Conservation (phyloP, 37 sponge, comb jelly and placozoan genomes). For the Aphrocallistes beatrix region DNA sequence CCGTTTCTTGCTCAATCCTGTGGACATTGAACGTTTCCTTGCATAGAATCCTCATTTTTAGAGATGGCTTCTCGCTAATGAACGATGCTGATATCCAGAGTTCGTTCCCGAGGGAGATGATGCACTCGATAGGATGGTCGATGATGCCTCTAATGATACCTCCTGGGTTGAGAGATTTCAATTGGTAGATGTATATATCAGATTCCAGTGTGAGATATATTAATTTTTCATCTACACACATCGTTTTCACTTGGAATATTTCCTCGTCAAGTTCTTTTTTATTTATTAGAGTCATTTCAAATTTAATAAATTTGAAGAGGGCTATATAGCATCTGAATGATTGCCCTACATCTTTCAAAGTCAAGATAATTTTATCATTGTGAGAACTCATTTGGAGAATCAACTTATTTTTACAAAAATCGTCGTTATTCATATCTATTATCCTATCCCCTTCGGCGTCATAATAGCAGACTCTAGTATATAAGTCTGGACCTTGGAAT, state of each 20-base stretch:
- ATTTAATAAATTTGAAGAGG: neutral
- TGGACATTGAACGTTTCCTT: neutral
- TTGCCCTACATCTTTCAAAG: neutral
- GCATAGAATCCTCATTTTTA: neutral
- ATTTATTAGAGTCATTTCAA: neutral
- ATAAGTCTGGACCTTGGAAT: neutral
- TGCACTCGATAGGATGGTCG: neutral
- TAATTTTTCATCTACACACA: neutral
- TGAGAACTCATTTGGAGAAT: neutral
- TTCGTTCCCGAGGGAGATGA: neutral
- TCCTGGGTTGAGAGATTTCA: no score
- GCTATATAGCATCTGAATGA: neutral
- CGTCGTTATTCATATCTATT: neutral
- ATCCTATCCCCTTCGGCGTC: neutral
- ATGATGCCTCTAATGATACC: no score
- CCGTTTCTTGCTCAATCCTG: neutral
- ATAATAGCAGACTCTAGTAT: neutral
- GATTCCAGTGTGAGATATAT: neutral
- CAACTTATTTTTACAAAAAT: neutral
- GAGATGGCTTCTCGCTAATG: neutral
- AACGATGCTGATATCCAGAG: neutral
- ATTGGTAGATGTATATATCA: neutral
- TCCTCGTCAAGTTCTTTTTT: neutral
- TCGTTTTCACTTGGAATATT: neutral
- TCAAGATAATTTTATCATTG: neutral